Evolutionary conservation across 2,113 vertebrate species (phyloP).

Genomic region (Ceyx melanurus): DNA sequence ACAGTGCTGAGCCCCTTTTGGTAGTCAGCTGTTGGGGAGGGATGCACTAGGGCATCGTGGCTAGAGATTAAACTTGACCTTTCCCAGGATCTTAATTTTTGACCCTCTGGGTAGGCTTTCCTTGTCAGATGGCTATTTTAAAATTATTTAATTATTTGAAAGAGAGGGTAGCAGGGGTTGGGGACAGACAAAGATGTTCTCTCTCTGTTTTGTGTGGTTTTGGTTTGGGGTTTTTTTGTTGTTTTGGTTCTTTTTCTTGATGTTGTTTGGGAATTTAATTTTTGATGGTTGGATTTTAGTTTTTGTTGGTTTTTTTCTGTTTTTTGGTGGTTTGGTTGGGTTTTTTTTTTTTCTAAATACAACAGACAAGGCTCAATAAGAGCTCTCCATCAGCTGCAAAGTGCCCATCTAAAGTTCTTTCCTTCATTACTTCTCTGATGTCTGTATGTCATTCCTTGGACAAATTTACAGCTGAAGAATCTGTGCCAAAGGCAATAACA

Average conservation of each 20-base stretch:
- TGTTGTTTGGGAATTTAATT: not conserved
- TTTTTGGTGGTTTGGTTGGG: not conserved
- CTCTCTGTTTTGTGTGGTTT: not conserved
- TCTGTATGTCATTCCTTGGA: conserved; percentile 5
- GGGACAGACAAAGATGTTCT: conserved; percentile 21
- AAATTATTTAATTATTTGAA: not conserved
- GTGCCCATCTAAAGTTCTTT: not conserved
- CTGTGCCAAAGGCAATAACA: conserved; percentile 61
- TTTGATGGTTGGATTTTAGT: not conserved
- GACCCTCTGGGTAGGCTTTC: conserved; percentile 75
- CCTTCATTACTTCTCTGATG: conserved; percentile 45
- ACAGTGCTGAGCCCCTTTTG: conserved; percentile 87
- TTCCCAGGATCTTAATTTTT: conserved; percentile 77
- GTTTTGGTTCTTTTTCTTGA: too few species aligned
- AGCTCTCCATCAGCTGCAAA: not conserved
- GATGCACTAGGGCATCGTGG: conserved; percentile 69
- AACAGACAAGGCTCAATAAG: not conserved
- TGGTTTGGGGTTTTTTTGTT: not conserved
- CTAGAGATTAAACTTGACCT: conserved; percentile 82
- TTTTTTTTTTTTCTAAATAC: not conserved
- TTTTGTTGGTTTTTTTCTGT: not conserved
- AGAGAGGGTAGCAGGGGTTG: not conserved
- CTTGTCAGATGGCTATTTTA: conserved; percentile 68
- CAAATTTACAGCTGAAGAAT: conserved; percentile 61
- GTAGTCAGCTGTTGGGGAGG: conserved; percentile 82